Percentiles rank a stretch among this genome's conserved stretches.
phyloP scores from a whole-genome alignment of 1,140 invertebrate species.

The Diorhabda sublineata region DNA sequence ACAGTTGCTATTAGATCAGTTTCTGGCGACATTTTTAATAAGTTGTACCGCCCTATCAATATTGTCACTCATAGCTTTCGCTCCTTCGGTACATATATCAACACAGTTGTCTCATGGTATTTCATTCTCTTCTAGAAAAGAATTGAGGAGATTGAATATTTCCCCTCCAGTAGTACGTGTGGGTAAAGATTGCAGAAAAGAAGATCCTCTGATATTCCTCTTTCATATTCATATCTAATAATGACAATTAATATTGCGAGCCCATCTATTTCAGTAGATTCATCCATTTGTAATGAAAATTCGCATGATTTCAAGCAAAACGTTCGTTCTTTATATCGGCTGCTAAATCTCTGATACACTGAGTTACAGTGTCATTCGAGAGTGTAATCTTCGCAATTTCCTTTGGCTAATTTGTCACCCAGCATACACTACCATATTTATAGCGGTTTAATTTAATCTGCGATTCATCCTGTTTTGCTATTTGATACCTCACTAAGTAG shows the following conservation, averaged over 20 bases:
- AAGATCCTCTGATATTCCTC: slow-evolving; percentile 17
- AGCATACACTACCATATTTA: slow-evolving; percentile 12
- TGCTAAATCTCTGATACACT: slow-evolving; percentile 15
- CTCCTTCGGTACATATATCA: slow-evolving; percentile 44
- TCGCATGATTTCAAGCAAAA: slow-evolving; percentile 6
- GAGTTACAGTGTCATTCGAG: slow-evolving; percentile 19
- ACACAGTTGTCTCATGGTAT: slow-evolving; percentile 34
- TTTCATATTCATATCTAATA: slow-evolving; percentile 17
- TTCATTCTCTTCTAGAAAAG: slow-evolving; percentile 32
- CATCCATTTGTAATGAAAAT: slow-evolving; percentile 22
- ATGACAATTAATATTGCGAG: slow-evolving; percentile 22
- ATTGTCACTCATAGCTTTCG: slow-evolving; percentile 41
- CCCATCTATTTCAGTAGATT: slow-evolving; percentile 25
- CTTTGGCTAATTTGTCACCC: slow-evolving; percentile 20
- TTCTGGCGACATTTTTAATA: slow-evolving; percentile 37
- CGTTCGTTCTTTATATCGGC: too few species aligned
- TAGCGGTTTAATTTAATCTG: too few species aligned
- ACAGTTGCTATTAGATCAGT: slow-evolving; percentile 39
- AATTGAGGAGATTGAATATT: slow-evolving; percentile 34
- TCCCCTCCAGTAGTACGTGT: slow-evolving; percentile 28
- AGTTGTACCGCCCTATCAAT: slow-evolving; percentile 33
- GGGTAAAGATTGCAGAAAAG: slow-evolving; percentile 4
- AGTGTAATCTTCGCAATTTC: slow-evolving; percentile 17
- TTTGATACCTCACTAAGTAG: slow-evolving; percentile 16
- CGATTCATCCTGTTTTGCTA: slow-evolving; percentile 12